These are phyloP conservation scores for Echinops telfairi DNA, from an alignment of 2,113 vertebrate species.

Conservation along the genomic window DNA sequence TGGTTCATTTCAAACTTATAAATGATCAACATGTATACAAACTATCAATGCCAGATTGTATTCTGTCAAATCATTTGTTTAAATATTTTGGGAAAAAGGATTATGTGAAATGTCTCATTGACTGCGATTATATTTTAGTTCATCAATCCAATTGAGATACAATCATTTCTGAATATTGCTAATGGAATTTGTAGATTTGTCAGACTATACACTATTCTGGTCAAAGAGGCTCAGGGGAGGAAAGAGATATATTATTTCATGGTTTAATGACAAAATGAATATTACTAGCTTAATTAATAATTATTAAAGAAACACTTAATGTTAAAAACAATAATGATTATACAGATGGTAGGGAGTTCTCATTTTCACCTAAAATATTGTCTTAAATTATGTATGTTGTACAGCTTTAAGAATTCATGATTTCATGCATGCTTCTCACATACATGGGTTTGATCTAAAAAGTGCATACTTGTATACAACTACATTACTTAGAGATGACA, in stretches of 20 bases:
- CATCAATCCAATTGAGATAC: conserved; percentile 70
- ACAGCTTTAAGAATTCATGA: conserved; percentile 1
- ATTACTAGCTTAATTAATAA: conserved; percentile 78
- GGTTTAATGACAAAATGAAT: conserved; percentile 70
- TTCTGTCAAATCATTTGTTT: conserved; percentile 76
- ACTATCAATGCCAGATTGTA: conserved; percentile 51
- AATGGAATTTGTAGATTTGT: conserved; percentile 62
- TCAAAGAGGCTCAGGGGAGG: conserved; percentile 67
- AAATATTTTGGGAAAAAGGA: conserved; percentile 35
- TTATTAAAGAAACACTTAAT: conserved; percentile 70
- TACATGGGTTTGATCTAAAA: conserved; percentile 39
- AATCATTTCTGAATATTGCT: conserved; percentile 75
- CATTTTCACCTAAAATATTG: conserved; percentile 42
- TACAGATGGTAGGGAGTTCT: neutral
- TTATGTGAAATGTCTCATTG: conserved; percentile 53
- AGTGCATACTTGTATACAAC: neutral
- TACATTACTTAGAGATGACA: conserved; percentile 33
- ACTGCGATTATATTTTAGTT: conserved; percentile 66
- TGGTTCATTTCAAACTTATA: conserved; percentile 68
- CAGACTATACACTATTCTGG: conserved; percentile 73
- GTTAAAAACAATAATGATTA: conserved; percentile 57
- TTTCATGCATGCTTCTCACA: conserved; percentile 39
- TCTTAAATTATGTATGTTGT: conserved; percentile 45
- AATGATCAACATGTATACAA: neutral
- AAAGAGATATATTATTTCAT: conserved; percentile 76